These are phyloP conservation scores for Piaya cayana DNA, from an alignment of 2,113 vertebrate species.

Conservation along the genomic window DNA sequence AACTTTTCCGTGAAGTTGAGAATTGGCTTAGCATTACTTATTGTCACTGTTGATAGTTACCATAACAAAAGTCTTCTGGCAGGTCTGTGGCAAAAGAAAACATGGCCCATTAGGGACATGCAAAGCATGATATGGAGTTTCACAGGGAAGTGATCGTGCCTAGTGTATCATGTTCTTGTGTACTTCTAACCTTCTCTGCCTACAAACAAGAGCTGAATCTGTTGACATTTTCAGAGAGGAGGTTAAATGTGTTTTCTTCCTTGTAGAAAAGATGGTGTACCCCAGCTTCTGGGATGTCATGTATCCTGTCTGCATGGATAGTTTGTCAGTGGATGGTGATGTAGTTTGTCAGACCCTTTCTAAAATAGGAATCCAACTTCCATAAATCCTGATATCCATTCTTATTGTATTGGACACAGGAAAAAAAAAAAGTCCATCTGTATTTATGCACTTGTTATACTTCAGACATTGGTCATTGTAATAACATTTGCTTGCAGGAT, in stretches of 20 bases:
- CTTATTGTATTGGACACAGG: too few species aligned
- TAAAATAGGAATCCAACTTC: not conserved
- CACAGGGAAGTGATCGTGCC: not conserved
- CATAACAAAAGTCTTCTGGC: not conserved
- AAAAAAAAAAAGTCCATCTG: not conserved
- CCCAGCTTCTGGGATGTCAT: not conserved
- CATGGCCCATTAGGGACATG: not conserved
- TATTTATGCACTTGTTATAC: not conserved
- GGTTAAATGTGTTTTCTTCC: not conserved
- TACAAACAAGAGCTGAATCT: not conserved
- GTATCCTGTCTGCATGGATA: not conserved
- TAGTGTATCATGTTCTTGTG: not conserved
- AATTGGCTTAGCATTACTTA: not conserved
- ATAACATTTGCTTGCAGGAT: not conserved
- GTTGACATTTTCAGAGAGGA: not conserved
- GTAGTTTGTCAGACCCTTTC: not conserved
- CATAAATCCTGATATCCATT: not conserved
- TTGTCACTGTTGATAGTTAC: not conserved
- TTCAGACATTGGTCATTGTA: not conserved
- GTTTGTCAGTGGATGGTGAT: not conserved
- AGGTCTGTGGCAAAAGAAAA: not conserved
- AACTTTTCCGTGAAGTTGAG: not conserved
- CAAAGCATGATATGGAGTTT: not conserved
- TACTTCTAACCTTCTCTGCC: not conserved
- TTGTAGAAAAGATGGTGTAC: not conserved